These are phyloP conservation scores for Oophaga pumilio DNA, from an alignment of 2,113 vertebrate genomes.

Conservation along the genomic window DNA sequence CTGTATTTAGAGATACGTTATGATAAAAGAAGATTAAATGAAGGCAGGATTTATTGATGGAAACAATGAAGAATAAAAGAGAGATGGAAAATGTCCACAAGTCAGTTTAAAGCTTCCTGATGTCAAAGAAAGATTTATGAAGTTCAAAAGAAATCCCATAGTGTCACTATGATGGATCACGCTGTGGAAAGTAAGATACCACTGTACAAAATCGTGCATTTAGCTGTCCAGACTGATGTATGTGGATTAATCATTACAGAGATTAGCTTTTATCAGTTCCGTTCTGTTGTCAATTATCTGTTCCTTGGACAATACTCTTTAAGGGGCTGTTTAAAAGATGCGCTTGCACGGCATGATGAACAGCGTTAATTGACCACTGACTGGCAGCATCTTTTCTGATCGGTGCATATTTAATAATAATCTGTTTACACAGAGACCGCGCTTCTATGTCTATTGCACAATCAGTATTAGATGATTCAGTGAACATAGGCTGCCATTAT, in stretches of 20 bases:
- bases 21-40: background rate
- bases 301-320: background rate
- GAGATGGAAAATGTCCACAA: background rate
- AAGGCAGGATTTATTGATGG: background rate
- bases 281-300: background rate
- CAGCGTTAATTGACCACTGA: too few relatives aligned
- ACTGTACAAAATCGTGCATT: background rate
- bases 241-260: background rate
- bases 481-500: too few relatives aligned
- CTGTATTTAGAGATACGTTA: too few relatives aligned
- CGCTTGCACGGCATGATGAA: too few relatives aligned
- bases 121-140: slow-evolving; percentile 40
- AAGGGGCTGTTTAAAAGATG: background rate
- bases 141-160: slow-evolving; percentile 26
- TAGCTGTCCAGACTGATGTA: background rate
- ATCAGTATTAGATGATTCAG: too few relatives aligned
- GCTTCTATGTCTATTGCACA: too few relatives aligned
- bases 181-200: slow-evolving; percentile 12
- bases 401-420: too few relatives aligned
- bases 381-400: too few relatives aligned
- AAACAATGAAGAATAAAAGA: background rate
- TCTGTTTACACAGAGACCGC: too few relatives aligned
- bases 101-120: slow-evolving; percentile 9
- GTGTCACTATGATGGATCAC: slow-evolving; percentile 27
- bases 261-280: background rate